A percentile compares a stretch with the other conserved stretches of the same genome.
Conservation (phyloP, 30 jellyfish, hydroid and myxozoan species). For the Chironex yamaguchii region DNA sequence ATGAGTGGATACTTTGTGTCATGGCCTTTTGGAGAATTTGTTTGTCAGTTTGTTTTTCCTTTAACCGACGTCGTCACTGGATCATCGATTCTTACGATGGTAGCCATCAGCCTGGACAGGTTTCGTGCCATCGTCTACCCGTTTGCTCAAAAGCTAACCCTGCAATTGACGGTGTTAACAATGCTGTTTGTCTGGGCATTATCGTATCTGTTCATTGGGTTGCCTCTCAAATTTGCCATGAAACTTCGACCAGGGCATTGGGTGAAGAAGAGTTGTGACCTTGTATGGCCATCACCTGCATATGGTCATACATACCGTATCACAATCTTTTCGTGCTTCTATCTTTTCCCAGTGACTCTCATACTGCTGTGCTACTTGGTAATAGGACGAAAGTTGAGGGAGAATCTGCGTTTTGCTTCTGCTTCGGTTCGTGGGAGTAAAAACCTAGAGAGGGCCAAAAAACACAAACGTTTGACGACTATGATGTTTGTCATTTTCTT, state of each 20-base stretch:
- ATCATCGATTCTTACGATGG: slow-evolving; percentile 80
- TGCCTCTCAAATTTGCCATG: slow-evolving; percentile 72
- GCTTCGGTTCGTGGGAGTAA: slow-evolving; percentile 56
- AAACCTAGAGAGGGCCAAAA: slow-evolving; percentile 67
- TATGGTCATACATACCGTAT: slow-evolving; percentile 53
- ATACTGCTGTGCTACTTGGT: slow-evolving; percentile 65
- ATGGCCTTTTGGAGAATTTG: slow-evolving; percentile 94
- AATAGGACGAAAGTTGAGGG: slow-evolving; percentile 53
- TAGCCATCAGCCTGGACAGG: slow-evolving; percentile 81
- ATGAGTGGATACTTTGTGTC: slow-evolving; percentile 53
- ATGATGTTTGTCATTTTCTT: slow-evolving; percentile 88
- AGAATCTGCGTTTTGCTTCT: slow-evolving; percentile 71
- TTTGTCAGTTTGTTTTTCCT: slow-evolving; percentile 83
- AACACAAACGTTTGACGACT: slow-evolving; percentile 71
- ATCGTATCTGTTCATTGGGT: slow-evolving; percentile 75
- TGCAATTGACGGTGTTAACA: slow-evolving; percentile 29
- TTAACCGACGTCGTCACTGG: slow-evolving; percentile 87
- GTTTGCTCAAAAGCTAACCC: slow-evolving; percentile 71
- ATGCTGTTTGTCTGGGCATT: slow-evolving; percentile 73
- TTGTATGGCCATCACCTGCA: slow-evolving; percentile 54
- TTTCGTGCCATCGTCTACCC: slow-evolving; percentile 94
- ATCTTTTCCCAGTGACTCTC: slow-evolving; percentile 74
- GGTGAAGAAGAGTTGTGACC: slow-evolving; percentile 59
- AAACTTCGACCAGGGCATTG: slow-evolving; percentile 34
- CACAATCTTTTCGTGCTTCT: slow-evolving; percentile 34